Evolutionary conservation across 2,888 invertebrate genomes (phyloP).

Genomic region (Sarcophaga subvicina): DNA sequence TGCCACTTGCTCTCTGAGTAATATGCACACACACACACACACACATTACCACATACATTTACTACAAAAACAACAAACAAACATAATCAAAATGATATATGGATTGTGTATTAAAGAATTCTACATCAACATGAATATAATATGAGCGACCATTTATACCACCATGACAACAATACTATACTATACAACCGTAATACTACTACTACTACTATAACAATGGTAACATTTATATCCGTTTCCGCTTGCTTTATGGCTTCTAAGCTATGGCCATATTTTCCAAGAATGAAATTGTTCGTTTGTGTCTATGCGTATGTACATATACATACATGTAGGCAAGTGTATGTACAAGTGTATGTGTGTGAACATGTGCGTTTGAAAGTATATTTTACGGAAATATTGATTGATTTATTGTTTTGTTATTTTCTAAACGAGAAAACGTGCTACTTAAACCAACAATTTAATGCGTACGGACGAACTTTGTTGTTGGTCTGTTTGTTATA

Average conservation of each 20-base stretch:
- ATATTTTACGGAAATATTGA: slow-evolving; percentile 50
- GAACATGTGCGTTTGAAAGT: slow-evolving; percentile 11
- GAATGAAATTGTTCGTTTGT: background rate
- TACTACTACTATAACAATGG: slow-evolving; percentile 26
- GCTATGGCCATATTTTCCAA: background rate
- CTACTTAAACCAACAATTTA: slow-evolving; percentile 22
- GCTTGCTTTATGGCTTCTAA: slow-evolving; percentile 22
- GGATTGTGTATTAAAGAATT: slow-evolving; percentile 1
- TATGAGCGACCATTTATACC: background rate
- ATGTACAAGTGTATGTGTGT: background rate
- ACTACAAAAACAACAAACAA: background rate
- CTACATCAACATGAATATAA: background rate
- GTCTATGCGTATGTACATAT: background rate
- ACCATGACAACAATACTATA: slow-evolving; percentile 9
- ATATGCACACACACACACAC: background rate
- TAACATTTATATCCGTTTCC: slow-evolving; percentile 58
- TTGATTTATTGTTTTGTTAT: slow-evolving; percentile 58
- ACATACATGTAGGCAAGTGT: background rate
- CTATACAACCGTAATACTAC: slow-evolving; percentile 11
- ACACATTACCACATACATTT: background rate
- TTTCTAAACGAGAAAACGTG: slow-evolving; percentile 38
- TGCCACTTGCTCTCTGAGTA: background rate
- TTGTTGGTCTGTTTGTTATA: background rate
- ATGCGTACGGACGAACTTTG: background rate
- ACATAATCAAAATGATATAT: slow-evolving; percentile 40